Evolutionary conservation across 2,113 vertebrate species (phyloP), one percentile per base, ranked within the genome.

Genomic region (Erythrocercus mccallii): DNA sequence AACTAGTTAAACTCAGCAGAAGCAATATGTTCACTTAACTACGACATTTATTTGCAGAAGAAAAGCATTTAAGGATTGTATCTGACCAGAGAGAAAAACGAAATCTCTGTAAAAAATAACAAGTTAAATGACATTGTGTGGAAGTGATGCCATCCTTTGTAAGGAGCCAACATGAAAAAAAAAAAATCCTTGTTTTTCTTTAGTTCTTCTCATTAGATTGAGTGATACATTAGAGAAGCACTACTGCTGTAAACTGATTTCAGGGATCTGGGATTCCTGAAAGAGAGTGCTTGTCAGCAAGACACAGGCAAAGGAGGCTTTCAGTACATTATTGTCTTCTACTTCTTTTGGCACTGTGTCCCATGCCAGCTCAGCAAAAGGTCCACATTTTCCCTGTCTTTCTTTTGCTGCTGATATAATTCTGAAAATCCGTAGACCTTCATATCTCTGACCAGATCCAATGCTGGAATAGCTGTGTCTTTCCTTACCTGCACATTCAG

Each of bases 311-410:
- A 61, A 69, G 6, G 3, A 38, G 4, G 6, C 4, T 78, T 88
- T 73, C 20, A 47, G 31, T n/a, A 40, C 9, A 56, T 47, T 21
- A 47, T 6, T 0, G 0, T 60, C 44, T 42, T 45, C 38, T 12
- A 35, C 2, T 14, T 57, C 25, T 30, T 48, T 81, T 61, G 33
- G 24, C 30, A 38, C 8, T 24, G 35, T 15, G 37, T 61, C 16
- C 60, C 2, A 1, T 15, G 30, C 15, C 9, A 15, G 31, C 20
- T 61, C 47, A 70, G 35, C 23, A 87, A 44, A 31, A 58, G 38
- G 16, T 27, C 22, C 8, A 2, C 45, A 50, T 72, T 53, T 66
- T 48, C 25, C 6, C 9, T 17, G 3, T 21, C n/a, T 40, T 72
- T 47, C 37, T 81, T 70, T 62, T 69, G 25, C 31, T 81, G 35